These are phyloP conservation scores for Drosophila parthenogenetica DNA, from an alignment of 2,888 invertebrate genomes.

Conservation along the genomic window DNA sequence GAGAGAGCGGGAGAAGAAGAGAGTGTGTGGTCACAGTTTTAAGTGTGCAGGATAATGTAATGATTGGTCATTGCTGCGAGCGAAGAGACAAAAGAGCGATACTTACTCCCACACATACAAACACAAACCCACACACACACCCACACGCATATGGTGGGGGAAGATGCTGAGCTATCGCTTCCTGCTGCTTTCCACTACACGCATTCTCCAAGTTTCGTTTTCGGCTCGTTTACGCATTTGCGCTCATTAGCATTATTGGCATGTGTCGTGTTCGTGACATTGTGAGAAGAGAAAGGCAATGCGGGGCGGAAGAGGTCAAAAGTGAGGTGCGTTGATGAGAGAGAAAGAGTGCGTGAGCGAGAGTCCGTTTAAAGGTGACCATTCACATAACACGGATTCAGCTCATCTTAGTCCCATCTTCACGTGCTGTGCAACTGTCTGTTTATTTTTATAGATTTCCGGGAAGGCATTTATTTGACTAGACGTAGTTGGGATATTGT, in stretches of 20 bases:
- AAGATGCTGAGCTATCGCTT: conserved; percentile 23
- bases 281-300: conserved; percentile 12
- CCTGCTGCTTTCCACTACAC: conserved; percentile 20
- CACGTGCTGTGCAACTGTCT: conserved; percentile 55
- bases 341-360: conserved; percentile 12
- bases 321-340: neutral
- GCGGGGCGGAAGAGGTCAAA: neutral
- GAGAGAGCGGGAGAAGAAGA: neutral
- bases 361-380: conserved; percentile 47
- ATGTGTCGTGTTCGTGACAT: conserved; percentile 58
- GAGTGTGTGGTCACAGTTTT: conserved; percentile 32
- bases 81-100: conserved; percentile 19
- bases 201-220: conserved; percentile 28
- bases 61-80: conserved; percentile 39
- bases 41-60: conserved; percentile 58
- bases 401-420: conserved; percentile 46
- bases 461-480: conserved; percentile 41
- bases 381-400: conserved; percentile 32
- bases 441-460: conserved; percentile 64
- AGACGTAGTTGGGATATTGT: conserved; percentile 14
- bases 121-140: conserved; percentile 3
- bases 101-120: conserved; percentile 15
- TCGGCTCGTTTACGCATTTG: conserved; percentile 71
- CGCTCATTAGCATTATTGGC: conserved; percentile 73
- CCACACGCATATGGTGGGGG: conserved; percentile 1